phyloP scores from a whole-genome alignment of 2,113 vertebrate genomes.

The Entosphenus tridentatus region DNA sequence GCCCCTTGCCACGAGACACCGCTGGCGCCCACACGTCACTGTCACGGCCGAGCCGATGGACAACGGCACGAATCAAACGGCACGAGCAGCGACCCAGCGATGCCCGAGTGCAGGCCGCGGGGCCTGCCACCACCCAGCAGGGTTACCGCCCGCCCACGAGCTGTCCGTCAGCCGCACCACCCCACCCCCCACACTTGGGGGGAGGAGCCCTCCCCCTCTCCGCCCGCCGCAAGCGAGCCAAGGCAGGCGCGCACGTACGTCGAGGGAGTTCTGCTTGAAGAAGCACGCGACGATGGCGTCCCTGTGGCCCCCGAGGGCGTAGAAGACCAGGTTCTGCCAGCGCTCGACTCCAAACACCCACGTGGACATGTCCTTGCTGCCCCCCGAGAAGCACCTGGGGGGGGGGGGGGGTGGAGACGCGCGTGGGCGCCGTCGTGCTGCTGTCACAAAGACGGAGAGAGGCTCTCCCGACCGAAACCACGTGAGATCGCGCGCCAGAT shows the following conservation, averaged over 20 bases:
- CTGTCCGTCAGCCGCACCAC: not conserved
- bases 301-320: constrained; percentile 70
- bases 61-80: no score
- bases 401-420: not conserved
- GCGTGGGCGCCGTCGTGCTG: not conserved
- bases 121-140: no score
- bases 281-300: constrained; percentile 66
- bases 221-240: not conserved
- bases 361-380: constrained; percentile 81
- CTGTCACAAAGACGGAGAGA: not conserved
- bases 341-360: constrained; percentile 92
- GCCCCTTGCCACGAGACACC: no score
- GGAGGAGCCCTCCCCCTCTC: not conserved
- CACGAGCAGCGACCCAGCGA: no score
- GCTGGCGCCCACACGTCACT: no score
- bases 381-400: constrained; percentile 63
- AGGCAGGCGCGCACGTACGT: constrained; percentile 32
- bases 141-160: not conserved
- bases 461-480: not conserved
- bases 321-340: constrained; percentile 82
- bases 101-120: no score
- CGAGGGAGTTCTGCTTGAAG: constrained; percentile 67
- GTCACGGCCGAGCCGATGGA: no score
- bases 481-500: not conserved
- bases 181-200: not conserved